A percentile compares a stretch with the other conserved stretches of the same genome.
phyloP scores from a whole-genome alignment of 2,888 invertebrate species.

The Campaea margaritaria region DNA sequence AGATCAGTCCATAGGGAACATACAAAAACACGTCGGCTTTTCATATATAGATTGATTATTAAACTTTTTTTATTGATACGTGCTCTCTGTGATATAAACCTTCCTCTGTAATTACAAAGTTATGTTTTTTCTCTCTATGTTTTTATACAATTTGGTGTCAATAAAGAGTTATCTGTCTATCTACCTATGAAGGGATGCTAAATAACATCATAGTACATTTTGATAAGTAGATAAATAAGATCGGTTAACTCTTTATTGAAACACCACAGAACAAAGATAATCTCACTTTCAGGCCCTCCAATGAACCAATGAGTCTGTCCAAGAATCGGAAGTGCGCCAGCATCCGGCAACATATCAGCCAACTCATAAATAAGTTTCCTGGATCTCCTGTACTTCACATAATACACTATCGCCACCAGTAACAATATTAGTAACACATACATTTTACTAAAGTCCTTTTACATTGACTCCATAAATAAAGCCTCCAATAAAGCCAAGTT shows the following conservation, averaged over 20 bases:
- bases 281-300: slow-evolving; percentile 72
- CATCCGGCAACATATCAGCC: slow-evolving; percentile 54
- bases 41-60: too few species aligned
- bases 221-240: not conserved
- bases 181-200: too few species aligned
- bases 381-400: slow-evolving; percentile 58
- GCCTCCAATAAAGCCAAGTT: slow-evolving; percentile 1
- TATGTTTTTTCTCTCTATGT: too few species aligned
- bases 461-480: not conserved
- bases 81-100: too few species aligned
- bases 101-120: too few species aligned
- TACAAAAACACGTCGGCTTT: too few species aligned
- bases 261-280: not conserved
- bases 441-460: slow-evolving; percentile 50
- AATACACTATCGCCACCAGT: slow-evolving; percentile 55
- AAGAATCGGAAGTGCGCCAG: slow-evolving; percentile 61
- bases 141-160: too few species aligned
- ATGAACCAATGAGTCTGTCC: slow-evolving; percentile 74
- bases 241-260: not conserved
- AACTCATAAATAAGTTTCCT: slow-evolving; percentile 62
- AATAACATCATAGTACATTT: too few species aligned
- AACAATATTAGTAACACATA: slow-evolving; percentile 54
- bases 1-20: too few species aligned
- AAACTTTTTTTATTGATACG: too few species aligned
- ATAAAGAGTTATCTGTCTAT: too few species aligned